Base-by-base conservation (phyloP, 2,113 vertebrate species). In the Sarotherodon lohbergeri region DNA sequence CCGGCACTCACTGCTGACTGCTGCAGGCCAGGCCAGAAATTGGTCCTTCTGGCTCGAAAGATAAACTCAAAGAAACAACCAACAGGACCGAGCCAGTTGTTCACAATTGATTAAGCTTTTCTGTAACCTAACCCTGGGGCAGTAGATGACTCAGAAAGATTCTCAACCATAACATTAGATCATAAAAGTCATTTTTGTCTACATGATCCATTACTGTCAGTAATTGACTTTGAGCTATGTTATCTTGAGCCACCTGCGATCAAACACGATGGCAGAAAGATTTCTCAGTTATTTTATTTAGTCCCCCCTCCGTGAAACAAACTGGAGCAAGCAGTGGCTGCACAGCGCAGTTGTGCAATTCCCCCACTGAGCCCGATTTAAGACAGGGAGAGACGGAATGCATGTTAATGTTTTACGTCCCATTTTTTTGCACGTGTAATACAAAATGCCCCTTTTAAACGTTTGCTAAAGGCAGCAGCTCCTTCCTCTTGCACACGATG, bases 21-120 rank as follows among this genome's bases (percentile, higher is more conserved):
- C 89, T 90, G 57, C 83, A 83, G 87, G 87, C 81, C 80, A 56
- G 79, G 78, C 76, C 83, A 86, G 76, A 89, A 89, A 92, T 83
- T 71, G 34, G 56, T 81, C 83, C 86, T 88, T 87, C 89, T 90
- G 90, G 86, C 85, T 88, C 22, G 32, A 89, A 91, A 92, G 87
- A 94, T 91, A 91, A 90, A 90, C 85, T 82, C 79, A 90, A 82
- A 91, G 81, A 84, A 85, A 88, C 57, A 90, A 88, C 59, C 76
- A 85, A 63, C 59, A 68, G 48, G 39, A 80, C 52, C 17, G 61
- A 24, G 41, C 86, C 63, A 79, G 55, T 34, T 24, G 52, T 81
- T 92, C 80, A 48, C 59, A 85, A 85, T 68, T 83, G 87, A 87
- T 89, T 48, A 84, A 86, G 89, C 71, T 76, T 90, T 90, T 88